Evolutionary conservation across 2,888 invertebrate genomes (phyloP).

Genomic region (Hydropsyche betteni): DNA sequence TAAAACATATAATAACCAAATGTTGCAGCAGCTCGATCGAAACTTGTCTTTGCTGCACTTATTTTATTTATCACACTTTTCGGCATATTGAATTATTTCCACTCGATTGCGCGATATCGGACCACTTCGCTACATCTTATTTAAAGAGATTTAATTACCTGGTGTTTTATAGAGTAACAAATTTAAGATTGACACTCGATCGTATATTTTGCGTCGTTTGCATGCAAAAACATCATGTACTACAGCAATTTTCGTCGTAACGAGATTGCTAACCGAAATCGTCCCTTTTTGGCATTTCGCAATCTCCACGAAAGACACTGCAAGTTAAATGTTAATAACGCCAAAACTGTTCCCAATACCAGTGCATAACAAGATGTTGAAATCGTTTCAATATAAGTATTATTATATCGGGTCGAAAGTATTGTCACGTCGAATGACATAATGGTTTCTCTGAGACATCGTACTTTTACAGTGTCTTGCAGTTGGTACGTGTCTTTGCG

Average conservation of each 20-base stretch:
- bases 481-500: slow-evolving; percentile 4
- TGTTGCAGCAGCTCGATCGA: too few species aligned
- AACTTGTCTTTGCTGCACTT: too few species aligned
- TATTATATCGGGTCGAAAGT: neutral
- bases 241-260: neutral
- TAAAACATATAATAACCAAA: too few species aligned
- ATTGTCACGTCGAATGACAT: slow-evolving; percentile 26
- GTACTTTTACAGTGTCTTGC: neutral
- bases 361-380: slow-evolving; percentile 19
- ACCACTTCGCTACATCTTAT: too few species aligned
- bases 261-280: neutral
- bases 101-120: too few species aligned
- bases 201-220: slow-evolving; percentile 28
- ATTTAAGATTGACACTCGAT: slow-evolving; percentile 28
- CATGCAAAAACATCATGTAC: neutral
- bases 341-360: neutral
- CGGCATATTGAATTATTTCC: too few species aligned
- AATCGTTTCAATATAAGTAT: neutral
- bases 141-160: too few species aligned
- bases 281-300: neutral
- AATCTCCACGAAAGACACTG: too few species aligned
- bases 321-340: slow-evolving; percentile 17
- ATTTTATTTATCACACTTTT: too few species aligned
- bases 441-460: slow-evolving; percentile 13
- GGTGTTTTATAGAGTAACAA: neutral